These are phyloP conservation scores for Paelopatides confundens DNA, from an alignment of 53 echinoderm and acorn worm species.

Conservation along the genomic window DNA sequence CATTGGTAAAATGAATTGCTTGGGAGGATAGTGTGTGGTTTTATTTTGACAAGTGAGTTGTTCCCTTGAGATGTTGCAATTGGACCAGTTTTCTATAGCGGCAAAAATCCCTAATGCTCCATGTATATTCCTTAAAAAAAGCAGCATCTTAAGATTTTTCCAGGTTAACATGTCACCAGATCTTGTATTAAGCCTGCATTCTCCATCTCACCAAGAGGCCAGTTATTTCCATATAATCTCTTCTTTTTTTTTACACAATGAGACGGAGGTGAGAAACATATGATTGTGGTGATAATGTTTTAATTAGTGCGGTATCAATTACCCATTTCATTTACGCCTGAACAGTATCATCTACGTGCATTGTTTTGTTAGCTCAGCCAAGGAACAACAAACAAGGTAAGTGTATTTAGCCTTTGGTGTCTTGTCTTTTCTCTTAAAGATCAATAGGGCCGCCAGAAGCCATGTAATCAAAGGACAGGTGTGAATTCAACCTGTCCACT, in stretches of 20 bases:
- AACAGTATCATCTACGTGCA: neutral
- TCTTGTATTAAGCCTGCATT: no score
- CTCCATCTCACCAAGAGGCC: no score
- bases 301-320: slow-evolving; percentile 35
- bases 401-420: slow-evolving; percentile 20
- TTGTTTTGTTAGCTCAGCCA: slow-evolving; percentile 45
- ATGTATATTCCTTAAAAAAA: no score
- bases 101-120: no score
- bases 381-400: slow-evolving; percentile 25
- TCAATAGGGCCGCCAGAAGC: slow-evolving; percentile 25
- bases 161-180: no score
- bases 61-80: no score
- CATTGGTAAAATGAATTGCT: no score
- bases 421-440: slow-evolving; percentile 24
- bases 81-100: no score
- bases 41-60: no score
- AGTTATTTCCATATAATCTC: no score
- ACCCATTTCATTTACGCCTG: neutral
- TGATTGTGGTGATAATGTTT: neutral
- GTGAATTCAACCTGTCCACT: neutral
- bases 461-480: slow-evolving; percentile 13
- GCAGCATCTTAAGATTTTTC: no score
- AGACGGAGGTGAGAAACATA: neutral
- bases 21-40: no score
- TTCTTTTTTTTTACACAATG: neutral